A percentile compares a stretch with the other conserved stretches of the same genome.
Evolutionary conservation across 2,113 vertebrate species (phyloP).

Genomic region (Podarcis cretensis): DNA sequence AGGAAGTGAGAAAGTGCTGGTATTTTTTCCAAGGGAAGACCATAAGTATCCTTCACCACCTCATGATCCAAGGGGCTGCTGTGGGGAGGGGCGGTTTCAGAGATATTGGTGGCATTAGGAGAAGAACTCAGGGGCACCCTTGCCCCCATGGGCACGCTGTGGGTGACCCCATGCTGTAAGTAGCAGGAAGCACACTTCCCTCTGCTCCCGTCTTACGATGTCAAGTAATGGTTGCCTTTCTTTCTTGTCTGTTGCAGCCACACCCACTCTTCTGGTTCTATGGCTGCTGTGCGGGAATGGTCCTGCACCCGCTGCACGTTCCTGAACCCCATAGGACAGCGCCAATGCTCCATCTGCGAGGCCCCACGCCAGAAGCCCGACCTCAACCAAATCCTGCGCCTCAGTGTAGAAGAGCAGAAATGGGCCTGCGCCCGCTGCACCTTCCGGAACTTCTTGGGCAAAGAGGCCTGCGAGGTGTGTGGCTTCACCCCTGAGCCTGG

Average conservation of each 20-base stretch:
- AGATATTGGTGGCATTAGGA: no score
- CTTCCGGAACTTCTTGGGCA: conserved; percentile 91
- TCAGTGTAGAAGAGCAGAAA: conserved; percentile 91
- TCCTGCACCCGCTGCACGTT: conserved; percentile 97
- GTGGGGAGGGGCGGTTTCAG: no score
- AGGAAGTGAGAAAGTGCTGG: no score
- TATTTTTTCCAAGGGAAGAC: no score
- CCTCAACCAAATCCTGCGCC: conserved; percentile 94
- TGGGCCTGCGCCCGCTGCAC: conserved; percentile 96
- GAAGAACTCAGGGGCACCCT: no score
- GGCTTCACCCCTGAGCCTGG: conserved; percentile 75
- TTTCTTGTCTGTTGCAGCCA: conserved; percentile 79
- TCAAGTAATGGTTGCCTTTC: background rate
- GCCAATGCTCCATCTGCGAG: conserved; percentile 97
- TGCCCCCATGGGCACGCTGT: no score
- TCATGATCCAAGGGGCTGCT: no score
- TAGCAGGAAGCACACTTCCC: background rate
- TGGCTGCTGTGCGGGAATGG: conserved; percentile 93
- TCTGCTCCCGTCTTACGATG: fast-evolving
- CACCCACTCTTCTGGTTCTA: conserved; percentile 90
- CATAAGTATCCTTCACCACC: no score
- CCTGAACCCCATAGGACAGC: conserved; percentile 87
- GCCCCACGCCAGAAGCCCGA: conserved; percentile 95
- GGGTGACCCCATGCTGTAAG: no score
- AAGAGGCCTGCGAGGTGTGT: conserved; percentile 89